Evolutionary conservation across 1,140 invertebrate genomes (phyloP).

Genomic region (Anthonomus grandis): DNA sequence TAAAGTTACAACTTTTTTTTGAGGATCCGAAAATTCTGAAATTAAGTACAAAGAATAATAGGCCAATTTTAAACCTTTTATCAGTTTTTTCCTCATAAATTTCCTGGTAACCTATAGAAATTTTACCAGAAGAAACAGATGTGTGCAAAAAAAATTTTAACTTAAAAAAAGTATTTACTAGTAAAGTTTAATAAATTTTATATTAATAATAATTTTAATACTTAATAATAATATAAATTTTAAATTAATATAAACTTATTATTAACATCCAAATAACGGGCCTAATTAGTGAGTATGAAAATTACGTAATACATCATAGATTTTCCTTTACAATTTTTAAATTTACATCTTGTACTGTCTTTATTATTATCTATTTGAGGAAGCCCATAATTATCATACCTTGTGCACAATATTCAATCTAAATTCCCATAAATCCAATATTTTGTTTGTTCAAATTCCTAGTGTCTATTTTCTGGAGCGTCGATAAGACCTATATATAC

Average conservation of each 20-base stretch:
- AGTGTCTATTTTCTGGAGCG: slow-evolving; percentile 4
- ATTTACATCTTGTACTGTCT: background rate
- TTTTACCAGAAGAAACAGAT: background rate
- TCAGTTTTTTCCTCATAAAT: background rate
- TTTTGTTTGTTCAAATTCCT: background rate
- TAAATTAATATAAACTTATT: too few species aligned
- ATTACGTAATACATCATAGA: background rate
- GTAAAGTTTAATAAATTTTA: background rate
- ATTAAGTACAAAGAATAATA: background rate
- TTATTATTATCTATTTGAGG: background rate
- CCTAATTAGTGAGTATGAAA: background rate
- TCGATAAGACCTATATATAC: background rate
- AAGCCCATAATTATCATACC: slow-evolving; percentile 3
- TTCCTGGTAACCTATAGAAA: background rate
- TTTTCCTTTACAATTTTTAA: background rate
- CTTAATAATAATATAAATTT: too few species aligned
- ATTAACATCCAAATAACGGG: too few species aligned
- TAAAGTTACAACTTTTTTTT: background rate
- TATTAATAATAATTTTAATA: too few species aligned
- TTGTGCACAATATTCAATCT: background rate
- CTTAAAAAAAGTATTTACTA: too few species aligned
- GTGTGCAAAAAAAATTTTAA: background rate
- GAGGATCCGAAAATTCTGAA: background rate
- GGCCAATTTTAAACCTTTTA: background rate
- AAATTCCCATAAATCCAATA: background rate